Evolutionary conservation across 2,113 vertebrate species (phyloP).

Genomic region (Nibea albiflora): DNA sequence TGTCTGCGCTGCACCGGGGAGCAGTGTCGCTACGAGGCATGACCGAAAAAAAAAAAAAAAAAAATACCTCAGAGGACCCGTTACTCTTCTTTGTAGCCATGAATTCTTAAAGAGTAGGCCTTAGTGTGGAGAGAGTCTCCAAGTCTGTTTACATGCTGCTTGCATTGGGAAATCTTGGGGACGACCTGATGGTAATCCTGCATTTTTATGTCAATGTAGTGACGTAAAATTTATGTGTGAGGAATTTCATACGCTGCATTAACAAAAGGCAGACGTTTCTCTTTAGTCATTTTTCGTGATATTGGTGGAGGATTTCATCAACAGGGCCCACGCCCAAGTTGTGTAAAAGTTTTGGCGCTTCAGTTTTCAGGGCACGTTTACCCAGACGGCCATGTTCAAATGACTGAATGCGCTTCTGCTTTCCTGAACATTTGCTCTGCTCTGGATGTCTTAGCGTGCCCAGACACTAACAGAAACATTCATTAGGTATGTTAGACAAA

Average conservation of each 20-base stretch:
- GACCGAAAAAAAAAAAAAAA: neutral
- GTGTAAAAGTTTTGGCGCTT: no score
- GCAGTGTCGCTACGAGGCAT: slow-evolving; percentile 29
- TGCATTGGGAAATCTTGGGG: neutral
- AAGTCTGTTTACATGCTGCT: neutral
- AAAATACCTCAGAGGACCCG: neutral
- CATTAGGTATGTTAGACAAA: neutral
- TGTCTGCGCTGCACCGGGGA: slow-evolving; percentile 46
- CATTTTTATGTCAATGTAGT: no score
- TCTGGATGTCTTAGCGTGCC: neutral
- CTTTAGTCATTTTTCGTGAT: neutral
- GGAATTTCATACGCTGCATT: no score
- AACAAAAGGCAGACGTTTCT: no score
- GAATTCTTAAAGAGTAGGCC: neutral
- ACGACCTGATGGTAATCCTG: no score
- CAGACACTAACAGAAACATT: neutral
- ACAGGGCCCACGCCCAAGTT: neutral
- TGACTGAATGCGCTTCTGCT: neutral
- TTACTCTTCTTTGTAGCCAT: neutral
- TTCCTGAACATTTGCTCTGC: neutral
- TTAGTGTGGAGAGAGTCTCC: neutral
- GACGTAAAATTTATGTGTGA: no score
- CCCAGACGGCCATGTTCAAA: neutral
- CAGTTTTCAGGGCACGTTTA: neutral
- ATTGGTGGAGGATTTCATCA: neutral